phyloP scores from a whole-genome alignment of 1,140 invertebrate genomes.

The Odontomachus brunneus region DNA sequence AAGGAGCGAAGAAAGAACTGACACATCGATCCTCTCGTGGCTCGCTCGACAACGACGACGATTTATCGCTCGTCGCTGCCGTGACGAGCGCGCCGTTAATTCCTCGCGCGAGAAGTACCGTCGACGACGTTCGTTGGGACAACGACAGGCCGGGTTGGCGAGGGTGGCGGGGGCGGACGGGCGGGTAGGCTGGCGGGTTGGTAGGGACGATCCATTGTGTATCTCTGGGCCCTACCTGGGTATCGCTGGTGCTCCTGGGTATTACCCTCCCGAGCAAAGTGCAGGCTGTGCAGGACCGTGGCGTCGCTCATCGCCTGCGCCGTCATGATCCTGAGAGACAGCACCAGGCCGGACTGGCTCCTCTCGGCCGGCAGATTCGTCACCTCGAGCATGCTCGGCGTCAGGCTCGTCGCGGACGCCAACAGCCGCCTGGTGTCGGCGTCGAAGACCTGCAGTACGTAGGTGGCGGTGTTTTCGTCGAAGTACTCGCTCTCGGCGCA shows the following conservation, averaged over 20 bases:
- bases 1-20: not conserved
- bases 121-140: not conserved
- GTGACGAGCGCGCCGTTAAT: not conserved
- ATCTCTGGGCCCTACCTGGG: constrained; percentile 80
- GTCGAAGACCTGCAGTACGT: constrained; percentile 86
- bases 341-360: constrained; percentile 83
- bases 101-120: constrained; percentile 15
- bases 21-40: not conserved
- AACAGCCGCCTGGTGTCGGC: constrained; percentile 85
- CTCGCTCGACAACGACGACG: not conserved
- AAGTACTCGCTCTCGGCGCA: constrained; percentile 83
- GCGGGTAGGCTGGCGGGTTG: constrained; percentile 32
- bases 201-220: constrained; percentile 60
- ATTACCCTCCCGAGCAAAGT: constrained; percentile 83
- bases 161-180: too few species aligned
- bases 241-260: constrained; percentile 81
- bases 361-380: constrained; percentile 83
- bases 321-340: constrained; percentile 85
- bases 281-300: constrained; percentile 84
- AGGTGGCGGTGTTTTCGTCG: constrained; percentile 82
- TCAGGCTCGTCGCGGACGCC: constrained; percentile 85
- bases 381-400: constrained; percentile 84
- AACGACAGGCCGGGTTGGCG: not conserved
- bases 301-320: constrained; percentile 86
- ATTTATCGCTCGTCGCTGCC: constrained; percentile 1